These are phyloP conservation scores for Patiria miniata DNA, from an alignment of 35 echinoderm and acorn worm species.

Conservation along the genomic window DNA sequence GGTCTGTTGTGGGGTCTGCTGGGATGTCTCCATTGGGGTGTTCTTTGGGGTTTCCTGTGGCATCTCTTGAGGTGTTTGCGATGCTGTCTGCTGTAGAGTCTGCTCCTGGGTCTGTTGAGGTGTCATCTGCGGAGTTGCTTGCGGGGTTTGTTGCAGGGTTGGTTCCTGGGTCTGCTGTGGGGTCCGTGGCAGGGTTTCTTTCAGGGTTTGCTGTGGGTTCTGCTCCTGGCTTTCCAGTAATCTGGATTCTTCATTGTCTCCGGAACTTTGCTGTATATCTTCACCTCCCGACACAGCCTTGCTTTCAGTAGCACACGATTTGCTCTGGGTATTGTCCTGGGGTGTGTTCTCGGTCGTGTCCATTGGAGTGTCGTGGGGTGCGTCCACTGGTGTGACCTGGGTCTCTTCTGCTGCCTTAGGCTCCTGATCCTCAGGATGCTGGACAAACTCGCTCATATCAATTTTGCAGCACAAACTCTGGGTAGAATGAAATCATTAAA, in stretches of 20 bases:
- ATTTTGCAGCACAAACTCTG: slow-evolving; percentile 9
- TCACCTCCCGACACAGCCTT: no score
- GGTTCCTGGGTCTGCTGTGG: background rate
- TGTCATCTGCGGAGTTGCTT: background rate
- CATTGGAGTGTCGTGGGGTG: background rate
- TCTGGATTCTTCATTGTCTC: background rate
- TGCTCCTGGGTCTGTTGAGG: background rate
- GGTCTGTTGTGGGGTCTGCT: slow-evolving; percentile 20
- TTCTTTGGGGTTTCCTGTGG: background rate
- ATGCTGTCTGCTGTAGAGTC: background rate
- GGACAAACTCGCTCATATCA: slow-evolving; percentile 14
- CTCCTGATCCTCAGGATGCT: slow-evolving; percentile 1
- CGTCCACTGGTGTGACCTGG: background rate
- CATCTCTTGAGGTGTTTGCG: background rate
- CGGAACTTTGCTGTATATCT: no score
- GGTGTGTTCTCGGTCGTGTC: background rate
- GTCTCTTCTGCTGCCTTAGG: background rate
- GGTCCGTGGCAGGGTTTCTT: background rate
- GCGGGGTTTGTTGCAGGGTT: background rate
- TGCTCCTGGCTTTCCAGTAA: background rate
- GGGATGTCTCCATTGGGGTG: background rate
- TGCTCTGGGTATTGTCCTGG: no score
- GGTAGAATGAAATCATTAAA: background rate
- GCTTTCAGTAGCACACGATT: no score
- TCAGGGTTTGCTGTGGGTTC: background rate